These are phyloP conservation scores for Drosophila cognata DNA, from an alignment of 2,888 invertebrate species.

Conservation along the genomic window DNA sequence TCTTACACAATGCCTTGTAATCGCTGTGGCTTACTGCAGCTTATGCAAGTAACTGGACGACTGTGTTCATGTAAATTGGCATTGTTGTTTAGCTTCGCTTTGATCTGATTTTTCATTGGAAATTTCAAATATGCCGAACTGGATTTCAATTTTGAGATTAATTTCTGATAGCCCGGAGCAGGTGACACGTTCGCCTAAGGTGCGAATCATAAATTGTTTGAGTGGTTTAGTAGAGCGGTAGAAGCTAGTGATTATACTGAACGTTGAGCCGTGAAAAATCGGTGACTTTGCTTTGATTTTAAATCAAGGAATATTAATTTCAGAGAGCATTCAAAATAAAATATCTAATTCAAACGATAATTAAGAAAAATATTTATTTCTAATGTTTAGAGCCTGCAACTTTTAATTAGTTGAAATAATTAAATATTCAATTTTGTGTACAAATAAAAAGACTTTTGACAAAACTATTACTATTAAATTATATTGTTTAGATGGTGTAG, in stretches of 20 bases:
- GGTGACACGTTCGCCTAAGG: conserved; percentile 6
- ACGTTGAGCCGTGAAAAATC: conserved; percentile 4
- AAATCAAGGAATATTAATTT: background rate
- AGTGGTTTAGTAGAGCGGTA: conserved; percentile 76
- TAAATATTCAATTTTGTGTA: background rate
- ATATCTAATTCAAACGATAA: background rate
- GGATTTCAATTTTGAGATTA: conserved; percentile 74
- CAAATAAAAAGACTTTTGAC: background rate
- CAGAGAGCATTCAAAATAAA: background rate
- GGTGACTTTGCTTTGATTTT: background rate
- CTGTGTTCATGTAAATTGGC: conserved; percentile 20
- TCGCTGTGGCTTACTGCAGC: conserved; percentile 82
- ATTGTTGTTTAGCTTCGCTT: conserved; percentile 39
- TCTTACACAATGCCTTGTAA: conserved; percentile 76
- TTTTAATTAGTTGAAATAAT: background rate
- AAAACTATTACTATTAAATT: background rate
- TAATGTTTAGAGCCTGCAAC: background rate
- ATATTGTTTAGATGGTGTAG: background rate
- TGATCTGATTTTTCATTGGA: conserved; percentile 61
- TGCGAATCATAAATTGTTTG: conserved; percentile 71
- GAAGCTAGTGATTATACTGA: background rate
- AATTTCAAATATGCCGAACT: conserved; percentile 27
- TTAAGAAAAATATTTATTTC: background rate
- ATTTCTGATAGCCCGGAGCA: conserved; percentile 40
- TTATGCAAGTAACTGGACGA: conserved; percentile 81